A percentile compares a stretch with the other conserved stretches of the same genome.
Conservation (phyloP, 2,888 invertebrate species). For the Erebia aethiops region DNA sequence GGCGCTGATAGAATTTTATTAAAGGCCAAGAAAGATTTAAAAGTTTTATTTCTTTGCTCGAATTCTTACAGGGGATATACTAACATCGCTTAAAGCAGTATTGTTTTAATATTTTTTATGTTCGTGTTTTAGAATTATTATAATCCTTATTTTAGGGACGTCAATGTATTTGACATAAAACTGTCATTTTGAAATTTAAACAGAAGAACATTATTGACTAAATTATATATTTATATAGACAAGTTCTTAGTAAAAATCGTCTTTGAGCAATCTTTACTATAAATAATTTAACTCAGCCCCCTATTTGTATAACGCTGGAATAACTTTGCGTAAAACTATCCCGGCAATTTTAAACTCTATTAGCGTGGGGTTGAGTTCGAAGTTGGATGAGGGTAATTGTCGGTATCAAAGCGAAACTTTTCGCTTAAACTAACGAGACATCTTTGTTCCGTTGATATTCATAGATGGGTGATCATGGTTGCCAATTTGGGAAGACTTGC, state of each 20-base stretch:
- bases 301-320: slow-evolving; percentile 12
- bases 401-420: slow-evolving; percentile 63
- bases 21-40: too few relatives aligned
- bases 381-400: slow-evolving; percentile 31
- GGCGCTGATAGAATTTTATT: too few relatives aligned
- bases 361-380: slow-evolving; percentile 26
- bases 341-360: slow-evolving; percentile 33
- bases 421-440: slow-evolving; percentile 62
- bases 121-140: too few relatives aligned
- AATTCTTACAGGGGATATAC: too few relatives aligned
- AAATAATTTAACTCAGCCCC: slow-evolving; percentile 20
- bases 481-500: slow-evolving; percentile 39
- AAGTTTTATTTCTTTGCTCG: too few relatives aligned
- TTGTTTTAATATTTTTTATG: too few relatives aligned
- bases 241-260: slow-evolving; percentile 9
- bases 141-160: too few relatives aligned
- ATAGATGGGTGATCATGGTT: slow-evolving; percentile 65
- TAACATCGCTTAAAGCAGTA: too few relatives aligned
- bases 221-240: neutral
- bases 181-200: too few relatives aligned
- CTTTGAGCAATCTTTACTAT: slow-evolving; percentile 21
- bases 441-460: slow-evolving; percentile 64
- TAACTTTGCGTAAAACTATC: slow-evolving; percentile 17
- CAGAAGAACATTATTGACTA: neutral
- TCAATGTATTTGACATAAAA: too few relatives aligned